phyloP scores from a whole-genome alignment of 2,797 vertebrate species.

The Rhabdomys pumilio region DNA sequence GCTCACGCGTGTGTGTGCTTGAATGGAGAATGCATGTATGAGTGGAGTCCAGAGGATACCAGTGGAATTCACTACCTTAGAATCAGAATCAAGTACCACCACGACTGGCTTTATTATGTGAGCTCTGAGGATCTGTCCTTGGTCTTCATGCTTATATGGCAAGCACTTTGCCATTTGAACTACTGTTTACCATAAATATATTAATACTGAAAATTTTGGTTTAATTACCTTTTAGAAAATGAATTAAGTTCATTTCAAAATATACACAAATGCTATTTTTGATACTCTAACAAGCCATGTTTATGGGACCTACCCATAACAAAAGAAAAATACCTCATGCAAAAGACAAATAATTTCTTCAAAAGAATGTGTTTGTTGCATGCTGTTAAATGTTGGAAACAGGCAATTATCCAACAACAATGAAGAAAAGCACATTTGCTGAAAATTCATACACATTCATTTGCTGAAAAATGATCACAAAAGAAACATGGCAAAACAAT shows the following conservation, averaged over 20 bases:
- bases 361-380: slow-evolving; percentile 43
- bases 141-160: not conserved
- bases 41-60: not conserved
- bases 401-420: not conserved
- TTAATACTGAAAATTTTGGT: slow-evolving; percentile 33
- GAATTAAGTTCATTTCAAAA: slow-evolving; percentile 10
- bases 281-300: not conserved
- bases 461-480: not conserved
- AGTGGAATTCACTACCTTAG: not conserved
- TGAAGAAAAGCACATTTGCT: slow-evolving; percentile 47
- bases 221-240: slow-evolving; percentile 23
- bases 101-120: not conserved
- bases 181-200: slow-evolving; percentile 40
- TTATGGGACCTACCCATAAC: not conserved
- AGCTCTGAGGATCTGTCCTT: not conserved
- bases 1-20: too few species aligned
- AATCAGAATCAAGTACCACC: too few species aligned
- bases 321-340: slow-evolving; percentile 7
- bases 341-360: not conserved
- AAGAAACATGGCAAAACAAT: slow-evolving; percentile 2
- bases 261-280: slow-evolving; percentile 29
- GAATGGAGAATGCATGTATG: not conserved
- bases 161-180: not conserved
- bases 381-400: slow-evolving; percentile 61
- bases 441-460: slow-evolving; percentile 6